Conservation (phyloP, 2,113 vertebrate genomes). For the Zootoca vivipara region DNA sequence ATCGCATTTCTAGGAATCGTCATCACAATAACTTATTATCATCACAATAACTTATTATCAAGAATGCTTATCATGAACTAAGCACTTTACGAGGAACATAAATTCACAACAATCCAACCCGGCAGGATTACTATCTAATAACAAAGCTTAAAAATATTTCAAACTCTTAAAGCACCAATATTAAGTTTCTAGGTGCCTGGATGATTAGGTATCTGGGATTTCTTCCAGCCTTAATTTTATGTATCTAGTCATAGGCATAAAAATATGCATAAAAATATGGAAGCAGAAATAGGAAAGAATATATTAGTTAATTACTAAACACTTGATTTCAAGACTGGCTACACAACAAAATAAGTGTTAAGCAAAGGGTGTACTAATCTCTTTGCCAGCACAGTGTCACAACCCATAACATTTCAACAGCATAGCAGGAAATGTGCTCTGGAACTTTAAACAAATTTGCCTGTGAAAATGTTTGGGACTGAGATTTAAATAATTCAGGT, state of each 20-base stretch:
- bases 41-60: background rate
- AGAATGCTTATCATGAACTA: background rate
- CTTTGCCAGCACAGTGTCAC: background rate
- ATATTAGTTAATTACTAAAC: slow-evolving; percentile 16
- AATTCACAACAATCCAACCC: background rate
- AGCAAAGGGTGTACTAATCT: background rate
- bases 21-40: background rate
- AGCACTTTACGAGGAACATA: background rate
- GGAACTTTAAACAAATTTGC: background rate
- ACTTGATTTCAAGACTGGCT: background rate
- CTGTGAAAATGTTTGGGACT: background rate
- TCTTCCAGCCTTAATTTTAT: slow-evolving; percentile 17
- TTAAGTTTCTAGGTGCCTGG: background rate
- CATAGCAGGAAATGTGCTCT: background rate
- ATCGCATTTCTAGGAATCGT: background rate
- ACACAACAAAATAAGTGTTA: slow-evolving; percentile 3
- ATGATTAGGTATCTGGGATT: slow-evolving; percentile 10
- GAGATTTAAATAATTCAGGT: background rate
- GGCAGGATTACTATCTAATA: background rate
- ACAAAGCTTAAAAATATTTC: background rate
- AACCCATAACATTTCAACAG: background rate
- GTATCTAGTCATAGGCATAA: background rate
- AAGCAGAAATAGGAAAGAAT: slow-evolving; percentile 14
- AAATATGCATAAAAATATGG: background rate
- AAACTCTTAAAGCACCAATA: background rate